Base-by-base conservation (phyloP, 2,888 invertebrate species). In the Muscina levida region DNA sequence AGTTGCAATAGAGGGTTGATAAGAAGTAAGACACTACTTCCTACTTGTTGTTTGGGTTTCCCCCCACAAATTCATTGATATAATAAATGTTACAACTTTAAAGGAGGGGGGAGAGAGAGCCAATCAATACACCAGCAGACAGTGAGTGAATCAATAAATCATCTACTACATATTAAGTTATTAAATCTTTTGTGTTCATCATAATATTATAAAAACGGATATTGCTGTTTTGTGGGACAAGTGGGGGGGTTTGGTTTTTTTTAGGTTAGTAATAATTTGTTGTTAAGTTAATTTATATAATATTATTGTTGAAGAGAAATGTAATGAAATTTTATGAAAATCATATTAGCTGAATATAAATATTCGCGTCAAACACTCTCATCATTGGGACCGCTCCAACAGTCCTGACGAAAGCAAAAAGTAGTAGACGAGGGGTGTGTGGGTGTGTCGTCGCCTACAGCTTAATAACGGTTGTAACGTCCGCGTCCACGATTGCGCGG, bases 401-500 rank as follows among this genome's bases (percentile, higher is more conserved):
- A 67, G 66, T 71, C 11, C 65, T 19, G 53, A 31, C 31, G 31
- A 31, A 31, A 48, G 59, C n/a, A n/a, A n/a, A 73, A 73, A 73
- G 71, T 31, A 62, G 24, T 66, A 17, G 11, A 44, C n/a, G 37
- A 39, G 31, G 56, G 37, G 19, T 22, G 10, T 17, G 66, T 17
- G 26, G 72, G 10, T 42, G 6, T 11, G n/a, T n/a, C n/a, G n/a
- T n/a, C n/a, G n/a, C n/a, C 24, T 56, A 62, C 24, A 46, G 42
- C 74, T 83, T 90, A 90, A 80, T 89, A 90, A 79, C 90, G 88
- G 83, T 89, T 90, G 84, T 90, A 90, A 68, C 90, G 89, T 37
- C 90, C 90, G 72, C 90, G 90, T 44, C 90, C 89, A 39, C 90
- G 87, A 59, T 89, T 88, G 59, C 88, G 87, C 82, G 90, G 89